phyloP scores from a whole-genome alignment of 1,140 invertebrate species.

The Charaxes varanes region DNA sequence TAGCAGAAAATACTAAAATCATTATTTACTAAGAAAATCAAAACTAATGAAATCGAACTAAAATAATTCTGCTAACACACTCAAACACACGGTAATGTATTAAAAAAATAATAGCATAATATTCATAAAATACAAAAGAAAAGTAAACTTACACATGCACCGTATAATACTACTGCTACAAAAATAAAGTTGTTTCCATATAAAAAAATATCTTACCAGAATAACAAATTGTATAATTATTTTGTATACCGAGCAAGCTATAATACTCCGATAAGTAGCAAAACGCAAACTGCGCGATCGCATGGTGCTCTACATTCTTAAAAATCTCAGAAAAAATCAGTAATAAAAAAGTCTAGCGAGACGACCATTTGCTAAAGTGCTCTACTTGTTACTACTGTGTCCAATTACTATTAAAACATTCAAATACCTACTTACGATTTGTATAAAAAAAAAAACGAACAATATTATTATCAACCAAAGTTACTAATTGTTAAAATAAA shows the following conservation, averaged over 20 bases:
- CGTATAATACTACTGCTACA: constrained; percentile 67
- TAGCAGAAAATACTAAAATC: constrained; percentile 58
- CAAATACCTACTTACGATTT: constrained; percentile 51
- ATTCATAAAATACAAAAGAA: constrained; percentile 66
- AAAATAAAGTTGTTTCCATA: constrained; percentile 68
- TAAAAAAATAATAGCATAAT: constrained; percentile 65
- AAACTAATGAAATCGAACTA: constrained; percentile 68
- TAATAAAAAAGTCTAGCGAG: constrained; percentile 64
- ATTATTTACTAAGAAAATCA: constrained; percentile 67
- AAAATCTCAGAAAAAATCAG: constrained; percentile 55
- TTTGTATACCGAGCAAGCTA: constrained; percentile 60
- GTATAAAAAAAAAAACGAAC: constrained; percentile 67
- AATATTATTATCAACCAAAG: constrained; percentile 68
- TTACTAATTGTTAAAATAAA: constrained; percentile 59
- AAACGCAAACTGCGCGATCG: constrained; percentile 28
- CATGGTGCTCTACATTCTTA: constrained; percentile 39
- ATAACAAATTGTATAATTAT: constrained; percentile 70
- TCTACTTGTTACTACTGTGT: constrained; percentile 69
- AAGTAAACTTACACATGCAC: constrained; percentile 70
- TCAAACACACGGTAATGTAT: constrained; percentile 67
- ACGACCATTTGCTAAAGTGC: constrained; percentile 64
- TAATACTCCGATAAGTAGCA: constrained; percentile 63
- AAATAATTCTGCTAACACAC: constrained; percentile 73
- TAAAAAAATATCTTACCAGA: constrained; percentile 70
- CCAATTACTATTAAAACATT: constrained; percentile 52